Conservation (phyloP, 1,140 invertebrate species). For the Amyelois transitella region DNA sequence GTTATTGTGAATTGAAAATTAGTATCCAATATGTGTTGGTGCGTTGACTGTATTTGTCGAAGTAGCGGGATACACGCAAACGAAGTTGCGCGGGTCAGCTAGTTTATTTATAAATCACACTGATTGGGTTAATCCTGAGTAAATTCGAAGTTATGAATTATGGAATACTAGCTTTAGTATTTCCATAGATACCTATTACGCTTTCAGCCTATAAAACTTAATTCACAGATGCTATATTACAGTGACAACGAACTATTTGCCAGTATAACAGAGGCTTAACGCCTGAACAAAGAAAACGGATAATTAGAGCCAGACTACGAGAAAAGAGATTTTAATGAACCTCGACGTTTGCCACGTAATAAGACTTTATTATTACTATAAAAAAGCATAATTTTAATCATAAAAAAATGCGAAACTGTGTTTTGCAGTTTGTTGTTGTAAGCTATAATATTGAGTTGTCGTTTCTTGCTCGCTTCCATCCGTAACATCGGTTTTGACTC, state of each 20-base stretch:
- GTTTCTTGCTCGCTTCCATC: background rate
- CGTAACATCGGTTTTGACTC: no score
- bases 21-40: no score
- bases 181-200: no score
- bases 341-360: conserved; percentile 51
- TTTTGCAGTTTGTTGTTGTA: no score
- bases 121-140: no score
- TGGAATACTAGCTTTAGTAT: no score
- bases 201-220: background rate
- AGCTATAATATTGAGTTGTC: background rate
- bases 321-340: conserved; percentile 68
- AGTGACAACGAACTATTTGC: conserved; percentile 39
- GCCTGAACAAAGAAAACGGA: conserved; percentile 65
- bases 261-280: conserved; percentile 40
- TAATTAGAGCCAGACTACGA: conserved; percentile 61
- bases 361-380: conserved; percentile 62
- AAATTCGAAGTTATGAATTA: no score
- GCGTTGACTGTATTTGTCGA: no score
- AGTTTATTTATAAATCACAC: no score
- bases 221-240: conserved; percentile 13
- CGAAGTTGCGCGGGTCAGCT: no score
- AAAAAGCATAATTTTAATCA: conserved; percentile 54
- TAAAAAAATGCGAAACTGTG: conserved; percentile 21
- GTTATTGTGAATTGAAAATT: no score
- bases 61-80: no score